These are phyloP conservation scores for Podarcis cretensis DNA, from an alignment of 2,113 vertebrate species.

Conservation along the genomic window DNA sequence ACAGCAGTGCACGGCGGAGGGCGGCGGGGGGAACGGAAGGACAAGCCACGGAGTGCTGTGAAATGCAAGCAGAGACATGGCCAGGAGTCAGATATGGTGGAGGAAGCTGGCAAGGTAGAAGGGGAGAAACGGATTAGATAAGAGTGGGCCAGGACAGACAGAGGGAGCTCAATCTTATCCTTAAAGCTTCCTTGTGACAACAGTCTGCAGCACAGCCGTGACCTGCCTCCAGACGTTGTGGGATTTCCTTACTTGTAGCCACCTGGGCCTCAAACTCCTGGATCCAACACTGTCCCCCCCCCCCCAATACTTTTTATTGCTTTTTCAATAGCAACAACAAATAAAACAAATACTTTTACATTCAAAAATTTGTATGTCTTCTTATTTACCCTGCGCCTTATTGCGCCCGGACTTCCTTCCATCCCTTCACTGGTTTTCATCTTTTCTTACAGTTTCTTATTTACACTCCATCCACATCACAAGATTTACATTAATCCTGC, in stretches of 20 bases:
- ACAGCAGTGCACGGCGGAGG: background rate
- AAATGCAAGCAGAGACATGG: background rate
- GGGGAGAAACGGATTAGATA: slow-evolving; percentile 31
- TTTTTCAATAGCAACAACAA: no score
- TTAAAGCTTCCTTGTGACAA: background rate
- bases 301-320: no score
- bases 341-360: no score
- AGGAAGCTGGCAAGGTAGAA: background rate
- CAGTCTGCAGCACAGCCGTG: background rate
- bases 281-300: no score
- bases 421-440: no score
- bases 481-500: no score
- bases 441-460: no score
- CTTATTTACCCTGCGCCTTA: no score
- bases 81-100: background rate
- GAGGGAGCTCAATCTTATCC: background rate
- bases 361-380: no score
- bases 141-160: background rate
- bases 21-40: background rate
- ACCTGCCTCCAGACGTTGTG: background rate
- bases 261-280: no score
- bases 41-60: background rate
- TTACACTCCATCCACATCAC: no score
- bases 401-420: no score
- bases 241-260: background rate